Evolutionary conservation across 2,888 invertebrate genomes (phyloP), one percentile per base, ranked within the genome.

Genomic region (Aspidiotus rigidus): DNA sequence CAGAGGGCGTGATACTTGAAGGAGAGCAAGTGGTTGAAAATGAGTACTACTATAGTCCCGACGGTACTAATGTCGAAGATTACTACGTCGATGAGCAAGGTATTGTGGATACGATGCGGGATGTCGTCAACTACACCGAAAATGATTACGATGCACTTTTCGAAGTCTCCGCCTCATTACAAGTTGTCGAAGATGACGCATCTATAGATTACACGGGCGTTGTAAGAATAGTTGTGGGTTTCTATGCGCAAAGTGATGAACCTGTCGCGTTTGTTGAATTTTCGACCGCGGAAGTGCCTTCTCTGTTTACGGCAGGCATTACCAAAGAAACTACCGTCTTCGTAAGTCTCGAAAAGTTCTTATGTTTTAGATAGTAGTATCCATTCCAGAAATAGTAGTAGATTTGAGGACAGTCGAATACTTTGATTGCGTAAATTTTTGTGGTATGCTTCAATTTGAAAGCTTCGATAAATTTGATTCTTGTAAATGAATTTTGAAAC

Each of bases 31-130:
- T 13, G n/a, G 54, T 41, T 39, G 64, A 66, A 44, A 59, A 59
- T 57, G 42, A 64, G 42, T 28, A 66, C 57, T 59, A 59, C 59
- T 57, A 59, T 17, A 59, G 49, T 40, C 53, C 15, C 11, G 64
- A 28, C n/a, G 64, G 54, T 9, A 39, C 53, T 17, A 39, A 66
- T 17, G 64, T 28, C 7, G 16, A 56, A 9, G 59, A 66, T 7
- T 59, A 66, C 15, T 66, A 28, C 28, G 66, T 66, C 10, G 66
- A 59, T 15, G 66, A 66, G n/a, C 44, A 59, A 2, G 66, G 17
- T 6, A 66, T 66, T 39, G 59, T 44, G 16, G 66, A 66, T n/a
- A 44, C 66, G 41, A 66, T 66, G 59, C 56, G 57, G 17, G 56
- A 64, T 10, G 42, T 64, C 15, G 55, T 39, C 3, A 28, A 44